A percentile compares a stretch with the other conserved stretches of the same genome.
phyloP scores from a whole-genome alignment of 2,113 vertebrate genomes.

The Sander lucioperca region DNA sequence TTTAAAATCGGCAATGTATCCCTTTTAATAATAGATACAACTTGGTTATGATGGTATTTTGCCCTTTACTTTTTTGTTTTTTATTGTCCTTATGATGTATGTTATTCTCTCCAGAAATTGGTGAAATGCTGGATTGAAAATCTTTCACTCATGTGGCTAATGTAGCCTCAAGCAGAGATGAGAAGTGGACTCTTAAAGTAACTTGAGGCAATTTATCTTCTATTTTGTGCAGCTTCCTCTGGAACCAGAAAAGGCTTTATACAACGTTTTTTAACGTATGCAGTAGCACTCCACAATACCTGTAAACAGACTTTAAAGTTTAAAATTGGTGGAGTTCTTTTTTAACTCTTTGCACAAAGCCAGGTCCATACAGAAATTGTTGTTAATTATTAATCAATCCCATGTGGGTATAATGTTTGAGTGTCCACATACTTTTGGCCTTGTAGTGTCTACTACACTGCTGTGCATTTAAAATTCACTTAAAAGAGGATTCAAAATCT shows the following conservation, averaged over 20 bases:
- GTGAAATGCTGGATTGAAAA: neutral
- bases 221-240: neutral
- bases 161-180: neutral
- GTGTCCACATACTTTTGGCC: conserved; percentile 27
- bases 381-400: neutral
- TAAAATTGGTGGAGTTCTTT: neutral
- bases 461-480: conserved; percentile 2
- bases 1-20: too few species aligned
- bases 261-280: neutral
- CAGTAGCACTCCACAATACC: neutral
- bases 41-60: neutral
- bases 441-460: too few species aligned
- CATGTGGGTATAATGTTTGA: neutral
- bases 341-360: neutral
- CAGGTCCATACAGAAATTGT: neutral
- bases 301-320: neutral
- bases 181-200: neutral
- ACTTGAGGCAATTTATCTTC: neutral
- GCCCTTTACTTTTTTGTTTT: neutral
- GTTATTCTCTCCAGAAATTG: neutral
- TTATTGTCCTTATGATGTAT: neutral
- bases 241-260: neutral
- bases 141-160: neutral
- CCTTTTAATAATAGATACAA: neutral
- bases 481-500: conserved; percentile 1